Base-by-base conservation (phyloP, 2,888 invertebrate species). In the Baccha elongata region DNA sequence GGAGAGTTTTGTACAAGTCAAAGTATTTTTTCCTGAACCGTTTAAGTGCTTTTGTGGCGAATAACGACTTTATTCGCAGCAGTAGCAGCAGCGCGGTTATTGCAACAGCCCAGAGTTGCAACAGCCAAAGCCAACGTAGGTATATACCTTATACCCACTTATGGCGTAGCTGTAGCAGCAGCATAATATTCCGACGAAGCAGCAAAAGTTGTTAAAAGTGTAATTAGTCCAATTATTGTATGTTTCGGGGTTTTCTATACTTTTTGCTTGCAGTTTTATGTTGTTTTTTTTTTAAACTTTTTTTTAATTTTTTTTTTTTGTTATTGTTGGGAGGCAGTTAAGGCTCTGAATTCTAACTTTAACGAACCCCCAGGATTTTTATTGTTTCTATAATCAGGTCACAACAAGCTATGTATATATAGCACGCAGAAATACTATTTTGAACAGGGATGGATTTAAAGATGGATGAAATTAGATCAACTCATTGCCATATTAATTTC, bases 221-320 rank as follows among this genome's bases (percentile, higher is more conserved):
- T 84, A 84, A 84, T 84, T 84, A 84, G 84, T 79, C 84, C 84
- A 84, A 84, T 84, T 84, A 84, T 74, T 84, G 84, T 84, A 44
- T 78, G 68, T 84, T 78, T 84, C 48, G 78, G 68, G 62, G 35
- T 40, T 74, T 64, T 65, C 23, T 40, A n/a, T n/a, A 40, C 55
- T 37, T 37, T 37, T 55, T 37, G 13, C 37, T 40, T 58, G 19
- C 23, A 52, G n/a, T 52, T 52, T 32, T 35, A 23, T 37, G 37
- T 58, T 69, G 46, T 40, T 64, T 3, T 7, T 68, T 29, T 42
- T 35, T 32, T 10, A 3, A n/a, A n/a, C n/a, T n/a, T n/a, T n/a
- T n/a, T n/a, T 10, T 5, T 29, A 11, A 4, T 48, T 46, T 10
- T 48, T 29, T 55, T 32, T 23, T 46, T 26, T 29, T 37, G n/a